phyloP scores from a whole-genome alignment of 2,797 vertebrate species.

The Alectoris magna region DNA sequence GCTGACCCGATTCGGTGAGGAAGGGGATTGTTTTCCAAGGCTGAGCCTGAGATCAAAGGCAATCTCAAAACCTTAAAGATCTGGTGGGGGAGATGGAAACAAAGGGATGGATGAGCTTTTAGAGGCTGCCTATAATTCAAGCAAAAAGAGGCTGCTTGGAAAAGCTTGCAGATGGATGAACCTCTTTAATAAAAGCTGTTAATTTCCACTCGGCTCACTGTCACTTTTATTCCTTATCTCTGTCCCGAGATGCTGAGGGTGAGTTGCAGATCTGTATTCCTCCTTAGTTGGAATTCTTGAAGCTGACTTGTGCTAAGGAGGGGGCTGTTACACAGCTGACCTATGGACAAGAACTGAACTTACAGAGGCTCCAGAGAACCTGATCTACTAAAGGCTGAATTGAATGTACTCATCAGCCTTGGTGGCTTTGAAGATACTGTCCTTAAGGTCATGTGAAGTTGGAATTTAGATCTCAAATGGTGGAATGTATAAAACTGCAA shows the following conservation, averaged over 20 bases:
- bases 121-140: background rate
- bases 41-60: constrained; percentile 44
- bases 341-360: background rate
- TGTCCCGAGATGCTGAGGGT: background rate
- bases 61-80: constrained; percentile 5
- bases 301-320: constrained; percentile 10
- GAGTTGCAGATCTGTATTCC: background rate
- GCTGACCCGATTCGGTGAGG: background rate
- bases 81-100: background rate
- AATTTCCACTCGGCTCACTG: background rate
- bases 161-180: background rate
- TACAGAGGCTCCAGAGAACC: background rate
- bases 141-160: background rate
- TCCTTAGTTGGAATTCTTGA: background rate
- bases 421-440: background rate
- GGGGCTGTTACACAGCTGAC: background rate
- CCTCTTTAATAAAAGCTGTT: background rate
- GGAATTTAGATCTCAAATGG: background rate
- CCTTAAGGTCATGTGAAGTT: background rate
- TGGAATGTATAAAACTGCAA: background rate
- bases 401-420: background rate
- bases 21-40: constrained; percentile 2
- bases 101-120: background rate
- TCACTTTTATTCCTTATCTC: background rate
- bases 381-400: background rate